A percentile compares a stretch with the other conserved stretches of the same genome.
Conservation (phyloP, 53 echinoderm and acorn worm species). For the Luidia sarsii region DNA sequence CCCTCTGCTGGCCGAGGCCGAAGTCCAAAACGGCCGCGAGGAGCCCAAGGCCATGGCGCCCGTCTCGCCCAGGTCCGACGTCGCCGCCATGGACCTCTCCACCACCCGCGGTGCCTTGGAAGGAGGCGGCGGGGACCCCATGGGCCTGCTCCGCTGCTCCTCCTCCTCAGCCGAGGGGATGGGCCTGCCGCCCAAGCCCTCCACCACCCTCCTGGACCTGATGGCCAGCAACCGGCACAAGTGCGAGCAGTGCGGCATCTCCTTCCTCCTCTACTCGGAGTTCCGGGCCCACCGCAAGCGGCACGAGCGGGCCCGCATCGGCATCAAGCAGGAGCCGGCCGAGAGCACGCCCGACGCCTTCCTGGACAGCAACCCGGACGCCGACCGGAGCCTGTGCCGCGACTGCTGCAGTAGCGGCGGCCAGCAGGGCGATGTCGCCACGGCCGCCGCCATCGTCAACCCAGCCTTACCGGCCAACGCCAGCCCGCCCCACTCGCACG, state of each 20-base stretch:
- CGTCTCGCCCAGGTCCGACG: constrained; percentile 52
- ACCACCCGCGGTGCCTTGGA: constrained; percentile 27
- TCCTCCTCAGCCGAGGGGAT: constrained; percentile 7
- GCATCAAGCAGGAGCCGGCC: constrained; percentile 77
- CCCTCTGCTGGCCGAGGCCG: constrained; percentile 21
- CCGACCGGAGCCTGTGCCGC: constrained; percentile 84
- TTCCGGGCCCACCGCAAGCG: constrained; percentile 94
- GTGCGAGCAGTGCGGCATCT: constrained; percentile 96
- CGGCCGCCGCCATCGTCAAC: too few species aligned
- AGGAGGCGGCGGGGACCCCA: constrained; percentile 21
- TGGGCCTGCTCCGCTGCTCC: background rate
- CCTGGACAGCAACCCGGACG: constrained; percentile 82
- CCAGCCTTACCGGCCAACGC: constrained; percentile 21
- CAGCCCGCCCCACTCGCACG: constrained; percentile 21
- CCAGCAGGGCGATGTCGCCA: constrained; percentile 69
- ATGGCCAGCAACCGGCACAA: constrained; percentile 94
- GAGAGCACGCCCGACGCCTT: constrained; percentile 50
- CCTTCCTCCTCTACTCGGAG: constrained; percentile 93
- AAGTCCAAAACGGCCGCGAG: constrained; percentile 39
- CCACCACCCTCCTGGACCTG: constrained; percentile 74
- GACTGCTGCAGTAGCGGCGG: constrained; percentile 95
- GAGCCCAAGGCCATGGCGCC: constrained; percentile 60
- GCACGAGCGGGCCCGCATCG: constrained; percentile 86
- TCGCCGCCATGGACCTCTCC: constrained; percentile 61
- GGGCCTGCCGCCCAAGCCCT: constrained; percentile 16